Conservation (phyloP, 2,888 invertebrate genomes). For the Strigamia transsilvanica region DNA sequence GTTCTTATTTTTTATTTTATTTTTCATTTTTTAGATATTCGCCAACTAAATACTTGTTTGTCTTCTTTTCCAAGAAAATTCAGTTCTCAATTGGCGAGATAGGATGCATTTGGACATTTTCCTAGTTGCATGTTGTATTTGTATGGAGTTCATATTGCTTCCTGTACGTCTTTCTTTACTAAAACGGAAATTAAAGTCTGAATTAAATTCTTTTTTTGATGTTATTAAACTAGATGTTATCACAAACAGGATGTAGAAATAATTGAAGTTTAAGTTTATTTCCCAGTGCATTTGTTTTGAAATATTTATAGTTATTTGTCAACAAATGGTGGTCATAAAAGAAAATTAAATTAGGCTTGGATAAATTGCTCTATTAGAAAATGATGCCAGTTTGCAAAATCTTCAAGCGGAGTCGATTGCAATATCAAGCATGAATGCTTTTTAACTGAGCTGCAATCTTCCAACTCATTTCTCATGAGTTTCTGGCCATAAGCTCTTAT, state of each 20-base stretch:
- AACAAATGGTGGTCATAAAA: constrained; percentile 13
- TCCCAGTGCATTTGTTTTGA: not conserved
- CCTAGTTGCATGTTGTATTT: no score
- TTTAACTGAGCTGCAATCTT: constrained; percentile 46
- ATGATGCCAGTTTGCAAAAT: constrained; percentile 43
- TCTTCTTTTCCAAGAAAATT: not conserved
- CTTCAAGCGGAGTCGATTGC: constrained; percentile 33
- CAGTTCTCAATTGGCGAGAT: no score
- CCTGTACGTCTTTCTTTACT: no score
- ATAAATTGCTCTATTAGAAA: constrained; percentile 9
- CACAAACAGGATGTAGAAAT: not conserved
- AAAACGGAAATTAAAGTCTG: not conserved
- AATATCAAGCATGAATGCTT: constrained; percentile 43
- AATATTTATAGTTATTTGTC: not conserved
- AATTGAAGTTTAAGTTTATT: not conserved
- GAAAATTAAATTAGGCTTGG: constrained; percentile 32
- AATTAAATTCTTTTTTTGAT: not conserved
- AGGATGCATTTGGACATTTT: no score
- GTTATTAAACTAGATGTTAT: not conserved
- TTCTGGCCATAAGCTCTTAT: constrained; percentile 32
- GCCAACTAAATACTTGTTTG: not conserved
- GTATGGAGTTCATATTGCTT: no score
- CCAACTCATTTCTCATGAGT: constrained; percentile 49
- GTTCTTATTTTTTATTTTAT: not conserved
- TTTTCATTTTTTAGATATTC: not conserved